Evolutionary conservation across 2,797 vertebrate genomes (phyloP).

Genomic region (Falco novaeseelandiae): DNA sequence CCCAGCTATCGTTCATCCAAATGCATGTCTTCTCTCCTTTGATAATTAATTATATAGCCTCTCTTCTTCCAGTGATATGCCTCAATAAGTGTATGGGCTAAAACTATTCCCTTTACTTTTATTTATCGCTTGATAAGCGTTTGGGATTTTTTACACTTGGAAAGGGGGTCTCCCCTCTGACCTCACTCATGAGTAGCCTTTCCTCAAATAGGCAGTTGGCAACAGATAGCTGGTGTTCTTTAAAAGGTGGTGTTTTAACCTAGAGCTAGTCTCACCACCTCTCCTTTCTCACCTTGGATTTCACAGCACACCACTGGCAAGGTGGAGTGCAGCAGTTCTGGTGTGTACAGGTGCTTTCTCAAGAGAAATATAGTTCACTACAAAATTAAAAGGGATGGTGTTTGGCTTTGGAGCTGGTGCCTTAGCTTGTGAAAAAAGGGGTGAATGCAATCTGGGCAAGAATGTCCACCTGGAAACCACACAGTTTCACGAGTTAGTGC

Average conservation of each 20-base stretch:
- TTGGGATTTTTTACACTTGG: no score
- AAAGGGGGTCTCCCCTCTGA: background rate
- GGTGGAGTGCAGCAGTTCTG: background rate
- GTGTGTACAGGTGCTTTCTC: background rate
- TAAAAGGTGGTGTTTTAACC: background rate
- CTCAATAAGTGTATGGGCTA: background rate
- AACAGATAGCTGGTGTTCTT: background rate
- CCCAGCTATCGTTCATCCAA: background rate
- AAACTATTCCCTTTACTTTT: background rate
- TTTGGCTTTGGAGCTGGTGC: background rate
- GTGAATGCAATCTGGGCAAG: background rate
- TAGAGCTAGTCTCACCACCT: background rate
- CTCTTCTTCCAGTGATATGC: background rate
- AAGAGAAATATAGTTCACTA: background rate
- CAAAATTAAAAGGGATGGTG: background rate
- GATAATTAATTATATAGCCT: background rate
- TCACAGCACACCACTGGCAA: background rate
- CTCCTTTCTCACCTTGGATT: background rate
- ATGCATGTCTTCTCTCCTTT: background rate
- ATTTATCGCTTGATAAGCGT: background rate
- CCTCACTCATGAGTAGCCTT: background rate
- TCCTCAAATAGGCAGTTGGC: background rate
- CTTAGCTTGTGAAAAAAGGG: background rate
- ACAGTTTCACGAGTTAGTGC: background rate
- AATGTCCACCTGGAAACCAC: background rate